Conservation (phyloP, 2,888 invertebrate genomes). For the Lypha dubia region DNA sequence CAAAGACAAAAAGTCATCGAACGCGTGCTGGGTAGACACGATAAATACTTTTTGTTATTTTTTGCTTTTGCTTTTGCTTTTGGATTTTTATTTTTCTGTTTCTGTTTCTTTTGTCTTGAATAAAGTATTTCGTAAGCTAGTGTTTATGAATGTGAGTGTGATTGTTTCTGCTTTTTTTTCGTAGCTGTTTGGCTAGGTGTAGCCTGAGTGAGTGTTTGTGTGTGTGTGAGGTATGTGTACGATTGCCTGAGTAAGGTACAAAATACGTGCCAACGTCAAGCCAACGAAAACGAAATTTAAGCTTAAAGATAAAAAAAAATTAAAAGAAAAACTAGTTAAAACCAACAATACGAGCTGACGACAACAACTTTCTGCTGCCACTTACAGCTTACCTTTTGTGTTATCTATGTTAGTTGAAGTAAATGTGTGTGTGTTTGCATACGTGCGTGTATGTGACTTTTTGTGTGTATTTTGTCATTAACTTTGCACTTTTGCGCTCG, state of each 20-base stretch:
- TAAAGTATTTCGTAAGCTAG: conserved; percentile 59
- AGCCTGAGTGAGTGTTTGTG: background rate
- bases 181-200: conserved; percentile 8
- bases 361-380: conserved; percentile 32
- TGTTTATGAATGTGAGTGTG: background rate
- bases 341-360: conserved; percentile 23
- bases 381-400: conserved; percentile 26
- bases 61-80: conserved; percentile 40
- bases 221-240: background rate
- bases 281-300: conserved; percentile 66
- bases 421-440: conserved; percentile 13
- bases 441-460: conserved; percentile 2
- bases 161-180: no score
- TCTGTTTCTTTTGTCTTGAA: conserved; percentile 65
- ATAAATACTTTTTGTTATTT: conserved; percentile 38
- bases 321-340: conserved; percentile 64
- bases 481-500: conserved; percentile 72
- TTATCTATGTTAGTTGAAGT: conserved; percentile 3
- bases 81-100: conserved; percentile 12
- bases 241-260: conserved; percentile 15
- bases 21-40: conserved; percentile 52
- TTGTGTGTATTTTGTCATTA: conserved; percentile 47
- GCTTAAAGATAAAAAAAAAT: conserved; percentile 12
- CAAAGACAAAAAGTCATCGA: conserved; percentile 66
- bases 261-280: conserved; percentile 42